Conservation (phyloP, 2,888 invertebrate genomes). For the Endotricha flammealis region DNA sequence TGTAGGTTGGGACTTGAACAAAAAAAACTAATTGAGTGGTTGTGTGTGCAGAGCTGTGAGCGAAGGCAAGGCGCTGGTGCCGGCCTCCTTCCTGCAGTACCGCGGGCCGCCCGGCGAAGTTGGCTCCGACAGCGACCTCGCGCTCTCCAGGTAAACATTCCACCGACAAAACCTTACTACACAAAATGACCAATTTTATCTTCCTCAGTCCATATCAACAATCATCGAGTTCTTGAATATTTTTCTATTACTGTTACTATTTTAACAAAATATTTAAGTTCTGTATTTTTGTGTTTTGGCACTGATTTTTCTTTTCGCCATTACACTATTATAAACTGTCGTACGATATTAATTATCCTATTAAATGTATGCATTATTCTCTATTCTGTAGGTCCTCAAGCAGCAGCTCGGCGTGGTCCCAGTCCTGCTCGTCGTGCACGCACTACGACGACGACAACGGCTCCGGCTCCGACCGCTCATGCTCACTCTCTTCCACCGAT, state of each 20-base stretch:
- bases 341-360: too few relatives aligned
- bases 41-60: slow-evolving; percentile 11
- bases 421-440: slow-evolving; percentile 72
- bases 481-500: slow-evolving; percentile 53
- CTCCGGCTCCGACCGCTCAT: slow-evolving; percentile 52
- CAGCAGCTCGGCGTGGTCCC: slow-evolving; percentile 64
- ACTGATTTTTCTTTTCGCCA: too few relatives aligned
- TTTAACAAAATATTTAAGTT: too few relatives aligned
- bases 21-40: too few relatives aligned
- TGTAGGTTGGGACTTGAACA: too few relatives aligned
- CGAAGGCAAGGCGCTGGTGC: slow-evolving; percentile 54
- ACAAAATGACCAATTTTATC: neutral
- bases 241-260: too few relatives aligned
- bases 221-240: too few relatives aligned
- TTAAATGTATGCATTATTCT: too few relatives aligned
- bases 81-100: slow-evolving; percentile 72
- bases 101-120: slow-evolving; percentile 70
- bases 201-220: neutral
- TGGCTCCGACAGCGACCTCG: slow-evolving; percentile 69
- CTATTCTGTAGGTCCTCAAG: slow-evolving; percentile 47
- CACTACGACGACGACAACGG: slow-evolving; percentile 66
- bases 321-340: too few relatives aligned
- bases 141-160: slow-evolving; percentile 53
- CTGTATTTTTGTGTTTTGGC: too few relatives aligned
- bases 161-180: neutral